Evolutionary conservation across 23 tunicate genomes (phyloP).

Genomic region (Ciona savignyi): DNA sequence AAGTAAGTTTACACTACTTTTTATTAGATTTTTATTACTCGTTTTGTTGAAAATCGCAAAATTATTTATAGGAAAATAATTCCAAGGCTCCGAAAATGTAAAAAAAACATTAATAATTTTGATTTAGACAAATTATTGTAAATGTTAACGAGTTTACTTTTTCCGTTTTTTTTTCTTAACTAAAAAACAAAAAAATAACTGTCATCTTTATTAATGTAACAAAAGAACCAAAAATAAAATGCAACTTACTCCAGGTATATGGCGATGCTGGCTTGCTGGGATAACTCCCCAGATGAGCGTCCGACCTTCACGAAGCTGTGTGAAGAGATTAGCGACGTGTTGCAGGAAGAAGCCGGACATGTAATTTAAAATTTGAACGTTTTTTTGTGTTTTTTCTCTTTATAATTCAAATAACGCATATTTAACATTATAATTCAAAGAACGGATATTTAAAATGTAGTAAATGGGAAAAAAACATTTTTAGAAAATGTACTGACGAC

Average conservation of each 20-base stretch:
- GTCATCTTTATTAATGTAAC: neutral
- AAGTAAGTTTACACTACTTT: too few relatives aligned
- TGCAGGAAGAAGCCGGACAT: conserved; percentile 69
- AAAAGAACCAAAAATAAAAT: too few relatives aligned
- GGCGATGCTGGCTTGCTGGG: conserved; percentile 89
- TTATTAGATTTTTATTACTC: too few relatives aligned
- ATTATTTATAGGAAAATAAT: too few relatives aligned
- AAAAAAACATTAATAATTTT: too few relatives aligned
- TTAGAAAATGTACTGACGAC: too few relatives aligned
- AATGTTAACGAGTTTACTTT: neutral
- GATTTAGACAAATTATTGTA: neutral
- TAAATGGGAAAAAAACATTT: neutral
- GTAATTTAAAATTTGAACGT: conserved; percentile 30
- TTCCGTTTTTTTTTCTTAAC: too few relatives aligned
- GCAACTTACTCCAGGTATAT: conserved; percentile 60
- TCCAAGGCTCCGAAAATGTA: too few relatives aligned
- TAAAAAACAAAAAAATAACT: neutral
- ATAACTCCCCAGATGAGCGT: conserved; percentile 57
- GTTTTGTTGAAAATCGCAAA: too few relatives aligned
- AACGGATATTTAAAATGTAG: neutral
- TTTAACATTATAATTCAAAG: too few relatives aligned
- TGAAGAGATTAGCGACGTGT: conserved; percentile 66
- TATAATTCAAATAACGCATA: too few relatives aligned
- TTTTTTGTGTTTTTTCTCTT: too few relatives aligned
- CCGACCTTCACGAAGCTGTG: conserved; percentile 79